Evolutionary conservation across 1,140 invertebrate genomes (phyloP), one percentile per base, ranked within the genome.

Genomic region (Sweltsa coloradensis): DNA sequence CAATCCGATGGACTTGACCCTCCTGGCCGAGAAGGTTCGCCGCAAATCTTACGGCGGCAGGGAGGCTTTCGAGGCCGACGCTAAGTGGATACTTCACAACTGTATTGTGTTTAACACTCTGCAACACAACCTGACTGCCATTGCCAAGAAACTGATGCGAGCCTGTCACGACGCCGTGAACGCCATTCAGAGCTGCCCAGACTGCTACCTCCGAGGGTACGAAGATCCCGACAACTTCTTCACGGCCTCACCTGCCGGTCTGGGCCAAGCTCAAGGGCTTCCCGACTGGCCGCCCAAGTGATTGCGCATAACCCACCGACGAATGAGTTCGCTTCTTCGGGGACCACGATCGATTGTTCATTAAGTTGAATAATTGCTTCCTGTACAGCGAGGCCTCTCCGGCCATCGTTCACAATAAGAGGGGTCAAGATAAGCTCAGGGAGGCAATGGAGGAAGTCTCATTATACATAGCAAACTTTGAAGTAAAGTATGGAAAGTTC

Each of bases 21-120:
- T 74, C 6, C 64, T 96, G 53, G 78, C 85, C 60, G 72, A 79
- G 24, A 89, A 90, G 63, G 85, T 94, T 23, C 71, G 71, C 27
- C 69, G 76, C 25, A 83, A 82, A 41, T 58, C 76, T n/a, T 96
- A 92, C 63, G 82, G 84, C n/a, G 88, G 81, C 60, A 88, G 88
- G 0, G 85, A 92, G 58, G 84, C 86, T 9, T 92, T 95, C 64
- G 68, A 89, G 36, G 78, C 85, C 5, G 91, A 96, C 62, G 79
- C 81, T 1, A 89, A 89, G 60, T 95, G 90, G 90, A 86, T 96
- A 55, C 72, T 90, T 37, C 90, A 95, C 60, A 93, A 95, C 58
- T 86, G 87, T 64, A 78, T 88, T 56, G 78, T 94, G 27, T 93
- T 85, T 57, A 89, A 89, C 68, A 84, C 88, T 57, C 75, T 87